Base-by-base conservation (phyloP, 2,888 invertebrate genomes). In the Penaeus monodon region DNA sequence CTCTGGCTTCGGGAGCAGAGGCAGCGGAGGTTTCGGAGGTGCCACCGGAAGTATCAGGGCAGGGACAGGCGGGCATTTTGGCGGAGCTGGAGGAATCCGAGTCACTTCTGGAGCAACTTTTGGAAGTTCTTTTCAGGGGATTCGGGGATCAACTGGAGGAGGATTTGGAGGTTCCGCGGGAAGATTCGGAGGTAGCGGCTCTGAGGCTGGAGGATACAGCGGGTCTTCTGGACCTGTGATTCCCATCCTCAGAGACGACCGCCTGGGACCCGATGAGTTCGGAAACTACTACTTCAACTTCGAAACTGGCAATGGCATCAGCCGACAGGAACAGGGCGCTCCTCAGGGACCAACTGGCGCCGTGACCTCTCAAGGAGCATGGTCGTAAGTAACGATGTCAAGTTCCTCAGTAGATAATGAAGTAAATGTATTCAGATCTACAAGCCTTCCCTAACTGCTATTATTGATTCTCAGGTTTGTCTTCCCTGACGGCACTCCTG, bases 401-500 rank as follows among this genome's bases (percentile, higher is more conserved):
- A n/a, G 29, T 29, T 68, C 17, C 29, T n/a, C 29, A 10, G 17
- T 10, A 10, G 22, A 68, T 7, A 27, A n/a, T 10, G 22, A 14
- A n/a, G n/a, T n/a, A n/a, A n/a, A 8, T 20, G 22, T 3, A 68
- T 20, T 68, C 10, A 49, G 12, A 68, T 29, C 27, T 68, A 17
- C 68, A n/a, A 10, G 14, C 27, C 20, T 27, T 68, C 14, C 20
- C 20, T 29, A 27, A 29, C 68, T 8, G 14, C 29, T 17, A 68
- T 20, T 27, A 68, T 12, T 68, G 29, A n/a, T 68, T 81, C 63
- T 2, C 81, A 86, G 86, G 20, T 70, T 86, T 27, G 80, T 80
- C 0, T 86, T 63, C 86, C 86, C 86, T 38, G 86, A 86, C 63
- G 86, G 86, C 65, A 81, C 86, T 49, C 70, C 81, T 29, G 86